phyloP scores from a whole-genome alignment of 30 jellyfish, hydroid and myxozoan genomes.

The Cassiopea andromeda region DNA sequence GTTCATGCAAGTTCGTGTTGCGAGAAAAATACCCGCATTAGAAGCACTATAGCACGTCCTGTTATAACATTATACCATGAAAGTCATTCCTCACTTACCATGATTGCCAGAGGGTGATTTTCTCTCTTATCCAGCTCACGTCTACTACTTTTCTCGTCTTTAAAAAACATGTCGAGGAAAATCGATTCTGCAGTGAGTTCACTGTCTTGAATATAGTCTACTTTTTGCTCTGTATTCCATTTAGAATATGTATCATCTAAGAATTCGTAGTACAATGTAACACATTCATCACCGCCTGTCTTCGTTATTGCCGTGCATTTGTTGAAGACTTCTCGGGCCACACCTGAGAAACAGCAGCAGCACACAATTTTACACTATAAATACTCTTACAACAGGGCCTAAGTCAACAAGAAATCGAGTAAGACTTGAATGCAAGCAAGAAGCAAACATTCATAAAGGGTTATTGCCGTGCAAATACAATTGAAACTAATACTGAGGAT shows the following conservation, averaged over 20 bases:
- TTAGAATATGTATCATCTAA: conserved; percentile 70
- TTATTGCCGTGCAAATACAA: no score
- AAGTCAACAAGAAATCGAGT: no score
- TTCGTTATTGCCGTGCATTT: conserved; percentile 19
- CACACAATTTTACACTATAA: no score
- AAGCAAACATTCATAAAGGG: no score
- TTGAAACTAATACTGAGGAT: no score
- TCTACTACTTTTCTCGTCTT: not conserved
- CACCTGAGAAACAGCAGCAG: conserved; percentile 7
- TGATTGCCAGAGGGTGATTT: conserved; percentile 58
- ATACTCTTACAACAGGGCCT: no score
- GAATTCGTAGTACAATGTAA: conserved; percentile 55
- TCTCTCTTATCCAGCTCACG: conserved; percentile 44
- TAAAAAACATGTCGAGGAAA: not conserved
- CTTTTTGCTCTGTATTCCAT: conserved; percentile 45
- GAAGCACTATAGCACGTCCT: no score
- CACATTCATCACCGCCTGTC: not conserved
- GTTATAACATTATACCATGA: not conserved
- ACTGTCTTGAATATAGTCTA: not conserved
- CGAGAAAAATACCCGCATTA: no score
- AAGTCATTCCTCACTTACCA: conserved; percentile 25
- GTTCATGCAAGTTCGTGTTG: no score
- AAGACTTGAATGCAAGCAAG: no score
- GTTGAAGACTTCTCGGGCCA: conserved; percentile 56
- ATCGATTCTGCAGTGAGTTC: not conserved